Conservation (phyloP, 2,797 vertebrate genomes). For the Pterois miles region DNA sequence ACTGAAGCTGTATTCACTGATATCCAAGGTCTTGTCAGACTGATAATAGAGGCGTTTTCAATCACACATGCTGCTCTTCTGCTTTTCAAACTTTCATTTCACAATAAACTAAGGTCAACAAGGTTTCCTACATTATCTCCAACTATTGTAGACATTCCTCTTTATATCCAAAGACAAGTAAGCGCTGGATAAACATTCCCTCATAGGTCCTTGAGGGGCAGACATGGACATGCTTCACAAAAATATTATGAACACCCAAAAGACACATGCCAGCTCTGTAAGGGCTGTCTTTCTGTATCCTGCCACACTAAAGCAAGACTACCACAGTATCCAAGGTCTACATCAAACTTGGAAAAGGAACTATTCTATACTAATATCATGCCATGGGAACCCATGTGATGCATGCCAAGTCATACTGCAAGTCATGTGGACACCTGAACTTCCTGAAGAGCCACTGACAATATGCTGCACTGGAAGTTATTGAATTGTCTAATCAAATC, state of each 20-base stretch:
- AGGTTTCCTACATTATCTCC: neutral
- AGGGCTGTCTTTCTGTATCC: neutral
- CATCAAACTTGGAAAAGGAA: slow-evolving; percentile 22
- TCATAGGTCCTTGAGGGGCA: neutral
- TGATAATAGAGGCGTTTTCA: neutral
- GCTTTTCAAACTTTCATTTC: neutral
- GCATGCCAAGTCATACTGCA: neutral
- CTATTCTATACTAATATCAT: neutral
- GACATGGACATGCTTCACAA: neutral
- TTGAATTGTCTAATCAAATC: neutral
- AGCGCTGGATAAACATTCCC: neutral
- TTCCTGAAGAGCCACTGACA: neutral
- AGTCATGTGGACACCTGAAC: neutral
- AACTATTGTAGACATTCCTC: neutral
- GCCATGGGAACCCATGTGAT: neutral
- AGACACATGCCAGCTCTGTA: neutral
- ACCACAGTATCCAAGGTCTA: neutral
- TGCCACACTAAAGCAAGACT: neutral
- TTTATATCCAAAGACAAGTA: neutral
- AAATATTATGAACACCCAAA: neutral
- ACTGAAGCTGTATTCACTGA: neutral
- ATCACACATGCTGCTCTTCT: neutral
- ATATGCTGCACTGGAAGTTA: neutral
- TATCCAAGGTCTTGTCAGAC: neutral
- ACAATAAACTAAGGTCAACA: neutral